Evolutionary conservation across 2,113 vertebrate genomes (phyloP), one percentile per base, ranked within the genome.

Genomic region (Albula glossodonta): DNA sequence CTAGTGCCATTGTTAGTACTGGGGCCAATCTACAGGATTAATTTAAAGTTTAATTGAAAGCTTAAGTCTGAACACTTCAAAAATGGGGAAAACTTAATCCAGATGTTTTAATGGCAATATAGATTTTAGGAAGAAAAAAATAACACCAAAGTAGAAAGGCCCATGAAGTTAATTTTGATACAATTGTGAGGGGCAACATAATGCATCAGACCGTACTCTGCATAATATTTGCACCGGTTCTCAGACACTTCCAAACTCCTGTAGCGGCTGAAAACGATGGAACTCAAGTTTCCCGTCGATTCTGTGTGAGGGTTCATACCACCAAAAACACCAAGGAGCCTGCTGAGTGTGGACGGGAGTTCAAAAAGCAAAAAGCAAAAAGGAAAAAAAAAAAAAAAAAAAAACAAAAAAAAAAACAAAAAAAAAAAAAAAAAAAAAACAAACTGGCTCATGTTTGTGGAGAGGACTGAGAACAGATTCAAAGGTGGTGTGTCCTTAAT

Each of bases 121-220:
- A 74, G 8, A 74, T 74, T 91, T 88, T 91, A 87, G 89, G 89
- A 88, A 93, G 83, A 85, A 91, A 83, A 89, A 87, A 91, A 78
- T 88, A 81, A 90, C 92, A 93, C 90, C 87, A 89, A 89, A 81
- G 87, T 86, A 89, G 12, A 84, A 88, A 90, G 87, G 90, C 89
- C 88, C 48, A 74, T 53, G 91, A 88, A 86, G 92, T 83, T 90
- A 91, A 93, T 89, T 93, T 84, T 88, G 90, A 93, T 52, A 89
- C 88, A 91, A 84, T 88, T 87, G 91, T 87, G 81, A 91, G 88
- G 74, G 91, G 90, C 87, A 90, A 89, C 91, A 90, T 88, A 91
- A 93, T 91, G 92, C 52, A 83, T 83, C 56, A 77, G 74, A 48
- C 63, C 51, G 60, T 49, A n/a, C 41, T 74, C 31, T 74, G 83